phyloP scores from a whole-genome alignment of 2,797 vertebrate genomes.

The Gymnoscopelus microlampas region DNA sequence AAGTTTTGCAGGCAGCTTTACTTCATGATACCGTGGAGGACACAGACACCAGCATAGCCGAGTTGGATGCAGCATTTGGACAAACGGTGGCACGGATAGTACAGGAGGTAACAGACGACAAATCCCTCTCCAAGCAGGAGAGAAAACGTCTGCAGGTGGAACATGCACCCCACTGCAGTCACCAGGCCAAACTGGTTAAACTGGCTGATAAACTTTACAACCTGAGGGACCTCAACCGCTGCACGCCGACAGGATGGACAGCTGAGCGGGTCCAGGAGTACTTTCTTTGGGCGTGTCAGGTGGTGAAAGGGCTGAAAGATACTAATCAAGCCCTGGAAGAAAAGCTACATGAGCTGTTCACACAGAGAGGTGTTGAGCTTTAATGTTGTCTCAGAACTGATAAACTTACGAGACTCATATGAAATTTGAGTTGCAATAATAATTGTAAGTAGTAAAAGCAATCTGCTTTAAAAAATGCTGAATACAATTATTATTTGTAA shows the following conservation, averaged over 20 bases:
- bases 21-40: constrained; percentile 96
- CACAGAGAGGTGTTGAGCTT: constrained; percentile 77
- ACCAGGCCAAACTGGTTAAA: constrained; percentile 88
- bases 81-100: constrained; percentile 84
- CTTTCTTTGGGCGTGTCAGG: constrained; percentile 88
- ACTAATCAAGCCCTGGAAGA: constrained; percentile 83
- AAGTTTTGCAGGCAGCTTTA: constrained; percentile 89
- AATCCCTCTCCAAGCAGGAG: constrained; percentile 80
- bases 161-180: constrained; percentile 81
- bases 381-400: constrained; percentile 32
- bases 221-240: constrained; percentile 88
- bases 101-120: constrained; percentile 92
- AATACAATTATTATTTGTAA: too few species aligned
- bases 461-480: too few species aligned
- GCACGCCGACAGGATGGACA: constrained; percentile 90
- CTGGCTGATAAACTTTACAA: constrained; percentile 95
- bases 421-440: too few species aligned
- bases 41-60: constrained; percentile 86
- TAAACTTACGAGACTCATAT: too few species aligned
- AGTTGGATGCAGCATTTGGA: constrained; percentile 88
- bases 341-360: constrained; percentile 84
- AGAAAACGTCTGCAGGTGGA: constrained; percentile 88
- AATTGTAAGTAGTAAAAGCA: too few species aligned
- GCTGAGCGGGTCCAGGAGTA: constrained; percentile 89
- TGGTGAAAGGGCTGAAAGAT: constrained; percentile 87